Evolutionary conservation across 1,140 invertebrate species (phyloP).

Genomic region (Drosophila mojavensis): DNA sequence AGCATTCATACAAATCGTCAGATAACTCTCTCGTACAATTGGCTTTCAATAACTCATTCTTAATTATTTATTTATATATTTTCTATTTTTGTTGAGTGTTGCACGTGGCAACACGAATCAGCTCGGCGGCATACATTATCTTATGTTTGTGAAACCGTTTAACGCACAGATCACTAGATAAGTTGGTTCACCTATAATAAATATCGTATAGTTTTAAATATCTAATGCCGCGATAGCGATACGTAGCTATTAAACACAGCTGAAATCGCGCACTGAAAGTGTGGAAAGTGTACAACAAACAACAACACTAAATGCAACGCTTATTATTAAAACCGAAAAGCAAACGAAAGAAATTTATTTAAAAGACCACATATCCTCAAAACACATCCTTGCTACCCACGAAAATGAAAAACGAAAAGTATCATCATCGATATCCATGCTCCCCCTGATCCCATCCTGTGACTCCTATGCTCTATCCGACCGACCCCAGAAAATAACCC

Average conservation of each 20-base stretch:
- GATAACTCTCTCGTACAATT: slow-evolving; percentile 49
- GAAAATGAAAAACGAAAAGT: slow-evolving; percentile 23
- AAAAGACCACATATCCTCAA: slow-evolving; percentile 65
- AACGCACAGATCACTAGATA: slow-evolving; percentile 73
- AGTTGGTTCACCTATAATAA: slow-evolving; percentile 53
- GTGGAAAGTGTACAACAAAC: slow-evolving; percentile 42
- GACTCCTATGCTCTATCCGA: slow-evolving; percentile 50
- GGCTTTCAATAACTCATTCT: slow-evolving; percentile 61
- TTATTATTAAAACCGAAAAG: slow-evolving; percentile 25
- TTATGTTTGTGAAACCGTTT: slow-evolving; percentile 43
- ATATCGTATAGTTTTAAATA: slow-evolving; percentile 29
- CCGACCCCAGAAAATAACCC: slow-evolving; percentile 25
- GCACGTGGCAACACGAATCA: slow-evolving; percentile 23
- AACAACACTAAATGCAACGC: slow-evolving; percentile 52
- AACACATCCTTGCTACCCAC: slow-evolving; percentile 66
- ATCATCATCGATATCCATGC: slow-evolving; percentile 50
- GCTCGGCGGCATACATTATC: slow-evolving; percentile 58
- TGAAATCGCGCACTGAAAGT: slow-evolving; percentile 26
- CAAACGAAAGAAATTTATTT: slow-evolving; percentile 51
- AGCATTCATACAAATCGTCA: slow-evolving; percentile 47
- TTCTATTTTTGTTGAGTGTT: slow-evolving; percentile 16
- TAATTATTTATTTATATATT: too few relatives aligned
- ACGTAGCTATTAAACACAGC: slow-evolving; percentile 58
- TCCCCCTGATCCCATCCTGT: slow-evolving; percentile 58
- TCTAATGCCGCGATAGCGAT: slow-evolving; percentile 81